phyloP scores from a whole-genome alignment of 1,140 invertebrate genomes.

The Acromyrmex echinatior region DNA sequence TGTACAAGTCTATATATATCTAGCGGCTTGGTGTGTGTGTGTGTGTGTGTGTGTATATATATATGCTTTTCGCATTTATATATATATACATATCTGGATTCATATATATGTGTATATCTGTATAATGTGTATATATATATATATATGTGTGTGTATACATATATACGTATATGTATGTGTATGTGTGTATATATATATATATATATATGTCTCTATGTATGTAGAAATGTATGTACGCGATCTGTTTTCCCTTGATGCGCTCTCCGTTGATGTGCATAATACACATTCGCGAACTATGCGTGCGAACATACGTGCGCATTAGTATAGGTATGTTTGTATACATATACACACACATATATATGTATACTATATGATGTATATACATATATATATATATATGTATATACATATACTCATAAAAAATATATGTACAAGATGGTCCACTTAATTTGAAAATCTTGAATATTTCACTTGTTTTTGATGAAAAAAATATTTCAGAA shows the following conservation, averaged over 20 bases:
- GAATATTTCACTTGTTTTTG: no score
- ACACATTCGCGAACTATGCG: slow-evolving; percentile 28
- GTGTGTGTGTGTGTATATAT: background rate
- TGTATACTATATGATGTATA: no score
- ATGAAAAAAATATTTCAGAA: no score
- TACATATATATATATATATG: background rate
- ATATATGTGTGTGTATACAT: no score
- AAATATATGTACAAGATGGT: no score
- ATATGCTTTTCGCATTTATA: background rate
- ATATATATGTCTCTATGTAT: background rate
- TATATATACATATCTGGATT: background rate
- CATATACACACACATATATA: no score
- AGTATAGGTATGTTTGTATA: background rate
- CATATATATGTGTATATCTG: background rate
- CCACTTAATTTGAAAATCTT: no score
- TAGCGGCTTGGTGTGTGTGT: no score
- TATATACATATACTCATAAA: no score
- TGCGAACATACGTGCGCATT: slow-evolving; percentile 17
- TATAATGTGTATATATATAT: background rate
- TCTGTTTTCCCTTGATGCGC: background rate
- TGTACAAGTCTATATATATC: slow-evolving; percentile 30
- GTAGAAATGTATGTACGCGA: background rate
- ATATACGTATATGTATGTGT: no score
- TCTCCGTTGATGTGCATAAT: slow-evolving; percentile 2
- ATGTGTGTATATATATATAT: no score